A percentile compares a stretch with the other conserved stretches of the same genome.
These are phyloP conservation scores for Ceratotherium simum DNA, from an alignment of 2,113 vertebrate species.

Conservation along the genomic window DNA sequence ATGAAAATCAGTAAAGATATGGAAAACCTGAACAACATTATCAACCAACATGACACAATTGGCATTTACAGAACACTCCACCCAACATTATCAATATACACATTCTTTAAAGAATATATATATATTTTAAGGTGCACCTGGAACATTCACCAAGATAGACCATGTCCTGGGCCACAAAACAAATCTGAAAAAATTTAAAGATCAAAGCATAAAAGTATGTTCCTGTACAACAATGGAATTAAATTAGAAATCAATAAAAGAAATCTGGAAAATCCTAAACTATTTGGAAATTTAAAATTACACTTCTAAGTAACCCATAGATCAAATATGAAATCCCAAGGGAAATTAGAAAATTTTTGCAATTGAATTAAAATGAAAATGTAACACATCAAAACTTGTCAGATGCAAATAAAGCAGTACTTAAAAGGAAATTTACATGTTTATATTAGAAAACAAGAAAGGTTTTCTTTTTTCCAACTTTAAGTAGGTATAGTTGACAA, in stretches of 20 bases:
- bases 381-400: background rate
- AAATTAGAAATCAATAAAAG: background rate
- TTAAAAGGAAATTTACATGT: background rate
- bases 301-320: background rate
- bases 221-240: background rate
- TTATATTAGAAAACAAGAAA: background rate
- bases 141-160: background rate
- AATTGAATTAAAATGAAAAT: background rate
- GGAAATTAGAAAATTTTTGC: background rate
- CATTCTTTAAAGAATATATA: background rate
- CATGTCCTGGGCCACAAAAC: background rate
- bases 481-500: background rate
- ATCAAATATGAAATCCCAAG: background rate
- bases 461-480: background rate
- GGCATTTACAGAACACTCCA: background rate
- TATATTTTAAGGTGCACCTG: background rate
- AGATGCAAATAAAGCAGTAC: background rate
- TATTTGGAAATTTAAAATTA: background rate
- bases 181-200: background rate
- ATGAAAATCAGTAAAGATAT: background rate
- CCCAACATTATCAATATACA: background rate
- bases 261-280: background rate
- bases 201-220: background rate
- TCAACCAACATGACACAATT: background rate
- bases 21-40: background rate